Evolutionary conservation across 2,113 vertebrate species (phyloP).

Genomic region (Scomber scombrus): DNA sequence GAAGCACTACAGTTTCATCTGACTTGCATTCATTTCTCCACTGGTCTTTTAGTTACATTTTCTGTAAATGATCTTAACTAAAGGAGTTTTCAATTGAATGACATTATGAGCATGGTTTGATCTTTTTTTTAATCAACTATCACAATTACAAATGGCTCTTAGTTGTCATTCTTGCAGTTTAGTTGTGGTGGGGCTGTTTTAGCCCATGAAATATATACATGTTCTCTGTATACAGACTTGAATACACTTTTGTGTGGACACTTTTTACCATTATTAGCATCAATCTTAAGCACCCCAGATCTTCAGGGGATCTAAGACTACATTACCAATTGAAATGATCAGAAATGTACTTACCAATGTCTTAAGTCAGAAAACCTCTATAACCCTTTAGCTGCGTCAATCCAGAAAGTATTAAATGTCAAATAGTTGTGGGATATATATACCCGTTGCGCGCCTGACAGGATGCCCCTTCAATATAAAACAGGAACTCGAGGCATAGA

Average conservation of each 20-base stretch:
- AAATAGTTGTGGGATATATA: neutral
- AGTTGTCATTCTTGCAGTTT: too few relatives aligned
- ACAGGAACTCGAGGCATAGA: conserved; percentile 13
- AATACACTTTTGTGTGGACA: too few relatives aligned
- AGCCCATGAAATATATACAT: too few relatives aligned
- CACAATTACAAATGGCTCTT: too few relatives aligned
- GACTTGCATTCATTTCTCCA: neutral
- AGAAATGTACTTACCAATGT: conserved; percentile 46
- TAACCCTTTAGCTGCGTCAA: neutral
- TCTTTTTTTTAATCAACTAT: too few relatives aligned
- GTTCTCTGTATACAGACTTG: too few relatives aligned
- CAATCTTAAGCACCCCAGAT: neutral
- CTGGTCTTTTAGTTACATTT: neutral
- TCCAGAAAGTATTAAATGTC: neutral
- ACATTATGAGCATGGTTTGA: too few relatives aligned
- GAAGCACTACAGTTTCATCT: neutral
- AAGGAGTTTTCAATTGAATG: neutral
- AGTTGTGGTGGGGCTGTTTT: too few relatives aligned
- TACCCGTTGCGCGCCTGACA: neutral
- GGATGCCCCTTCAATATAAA: conserved; percentile 6
- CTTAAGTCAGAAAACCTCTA: neutral
- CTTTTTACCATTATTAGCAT: too few relatives aligned
- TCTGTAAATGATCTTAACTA: neutral
- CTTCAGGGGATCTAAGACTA: neutral
- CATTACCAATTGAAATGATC: neutral